Conservation (phyloP, 2,888 invertebrate species). For the Trachelus troglodyta region DNA sequence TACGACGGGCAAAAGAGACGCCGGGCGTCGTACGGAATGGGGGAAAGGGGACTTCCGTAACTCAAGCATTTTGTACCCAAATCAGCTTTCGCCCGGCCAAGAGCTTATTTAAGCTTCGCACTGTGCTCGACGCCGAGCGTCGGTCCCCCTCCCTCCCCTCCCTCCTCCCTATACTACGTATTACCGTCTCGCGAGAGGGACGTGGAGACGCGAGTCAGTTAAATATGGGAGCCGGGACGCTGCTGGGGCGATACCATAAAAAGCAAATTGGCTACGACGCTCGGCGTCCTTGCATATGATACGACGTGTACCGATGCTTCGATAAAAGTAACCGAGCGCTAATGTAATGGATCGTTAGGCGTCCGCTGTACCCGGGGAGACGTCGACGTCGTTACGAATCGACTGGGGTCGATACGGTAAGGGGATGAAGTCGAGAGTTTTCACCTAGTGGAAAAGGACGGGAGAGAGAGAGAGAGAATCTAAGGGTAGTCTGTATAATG, state of each 20-base stretch:
- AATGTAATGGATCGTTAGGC: constrained; percentile 5
- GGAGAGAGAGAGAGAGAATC: too few relatives aligned
- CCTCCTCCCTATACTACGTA: too few relatives aligned
- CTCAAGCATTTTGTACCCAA: constrained; percentile 6
- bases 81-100: constrained; percentile 3
- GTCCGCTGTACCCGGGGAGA: too few relatives aligned
- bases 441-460: too few relatives aligned
- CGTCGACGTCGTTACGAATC: too few relatives aligned
- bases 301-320: not conserved
- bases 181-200: too few relatives aligned
- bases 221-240: too few relatives aligned
- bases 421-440: too few relatives aligned
- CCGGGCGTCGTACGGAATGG: constrained; percentile 6
- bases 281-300: not conserved
- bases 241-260: not conserved
- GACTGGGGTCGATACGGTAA: too few relatives aligned
- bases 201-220: too few relatives aligned
- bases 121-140: not conserved
- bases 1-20: constrained; percentile 1
- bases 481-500: too few relatives aligned
- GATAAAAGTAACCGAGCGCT: not conserved
- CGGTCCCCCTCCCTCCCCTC: not conserved
- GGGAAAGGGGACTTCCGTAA: not conserved
- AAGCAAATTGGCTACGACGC: not conserved
- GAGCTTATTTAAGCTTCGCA: constrained; percentile 4